A percentile compares a stretch with the other conserved stretches of the same genome.
These are phyloP conservation scores for Cyphomyrmex costatus DNA, from an alignment of 1,140 invertebrate genomes.

Conservation along the genomic window DNA sequence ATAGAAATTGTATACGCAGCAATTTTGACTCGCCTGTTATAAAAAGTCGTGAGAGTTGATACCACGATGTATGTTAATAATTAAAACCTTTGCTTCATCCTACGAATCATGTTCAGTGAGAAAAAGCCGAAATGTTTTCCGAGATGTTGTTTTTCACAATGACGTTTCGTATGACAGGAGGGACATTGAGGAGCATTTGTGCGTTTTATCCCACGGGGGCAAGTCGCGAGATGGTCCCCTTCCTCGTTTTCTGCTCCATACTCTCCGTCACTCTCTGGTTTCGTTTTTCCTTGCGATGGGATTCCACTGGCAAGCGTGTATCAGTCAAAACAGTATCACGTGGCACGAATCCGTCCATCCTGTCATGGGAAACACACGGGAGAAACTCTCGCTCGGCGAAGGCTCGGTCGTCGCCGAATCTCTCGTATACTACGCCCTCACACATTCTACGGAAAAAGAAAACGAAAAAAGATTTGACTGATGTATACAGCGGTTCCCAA, in stretches of 20 bases:
- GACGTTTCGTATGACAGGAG: slow-evolving; percentile 44
- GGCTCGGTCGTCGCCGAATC: slow-evolving; percentile 23
- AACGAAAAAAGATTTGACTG: slow-evolving; percentile 24
- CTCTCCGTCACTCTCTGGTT: background rate
- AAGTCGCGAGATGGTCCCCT: background rate
- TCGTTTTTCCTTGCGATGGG: slow-evolving; percentile 54
- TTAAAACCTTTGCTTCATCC: background rate
- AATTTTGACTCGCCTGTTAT: background rate
- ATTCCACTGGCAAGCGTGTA: slow-evolving; percentile 41
- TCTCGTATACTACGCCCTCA: background rate
- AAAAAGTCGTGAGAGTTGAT: background rate
- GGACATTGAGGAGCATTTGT: slow-evolving; percentile 36
- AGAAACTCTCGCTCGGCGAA: slow-evolving; percentile 7
- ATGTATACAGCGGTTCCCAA: background rate
- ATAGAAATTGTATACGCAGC: background rate
- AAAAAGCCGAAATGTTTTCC: slow-evolving; percentile 32
- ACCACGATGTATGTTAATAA: background rate
- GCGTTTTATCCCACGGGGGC: slow-evolving; percentile 48
- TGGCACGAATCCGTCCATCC: slow-evolving; percentile 60
- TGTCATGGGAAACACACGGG: slow-evolving; percentile 67
- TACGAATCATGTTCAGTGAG: background rate
- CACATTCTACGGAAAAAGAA: background rate
- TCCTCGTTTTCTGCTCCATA: background rate
- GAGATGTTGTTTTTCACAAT: slow-evolving; percentile 40
- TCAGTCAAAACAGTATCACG: slow-evolving; percentile 69